Evolutionary conservation across 2,888 invertebrate species (phyloP).

Genomic region (Drosophila demipolita): DNA sequence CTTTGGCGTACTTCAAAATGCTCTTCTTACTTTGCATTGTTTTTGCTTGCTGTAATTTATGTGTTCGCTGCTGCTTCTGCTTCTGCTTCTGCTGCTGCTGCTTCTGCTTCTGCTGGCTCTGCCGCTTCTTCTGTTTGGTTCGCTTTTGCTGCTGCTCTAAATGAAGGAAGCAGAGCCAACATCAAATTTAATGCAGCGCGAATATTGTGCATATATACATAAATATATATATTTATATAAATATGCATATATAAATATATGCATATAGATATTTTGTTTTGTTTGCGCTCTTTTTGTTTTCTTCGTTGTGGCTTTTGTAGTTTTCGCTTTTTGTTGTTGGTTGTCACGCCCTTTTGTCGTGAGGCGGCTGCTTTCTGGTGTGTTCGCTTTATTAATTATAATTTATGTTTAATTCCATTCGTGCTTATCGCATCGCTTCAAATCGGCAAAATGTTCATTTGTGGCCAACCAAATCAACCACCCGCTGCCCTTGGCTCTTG

Average conservation of each 20-base stretch:
- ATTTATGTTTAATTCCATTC: conserved; percentile 66
- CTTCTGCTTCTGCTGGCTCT: conserved; percentile 27
- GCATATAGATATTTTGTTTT: conserved; percentile 24
- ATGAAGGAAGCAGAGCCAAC: conserved; percentile 16
- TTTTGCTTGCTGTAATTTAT: conserved; percentile 68
- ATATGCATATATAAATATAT: background rate
- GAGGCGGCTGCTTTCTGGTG: conserved; percentile 24
- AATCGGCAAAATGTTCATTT: conserved; percentile 50
- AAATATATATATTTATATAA: background rate
- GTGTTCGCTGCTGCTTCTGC: conserved; percentile 45
- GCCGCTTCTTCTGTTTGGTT: conserved; percentile 19
- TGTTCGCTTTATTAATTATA: conserved; percentile 70
- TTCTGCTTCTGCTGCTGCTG: conserved; percentile 15
- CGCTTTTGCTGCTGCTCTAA: conserved; percentile 19
- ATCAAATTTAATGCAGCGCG: conserved; percentile 63
- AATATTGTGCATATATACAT: conserved; percentile 55
- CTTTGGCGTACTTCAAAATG: background rate
- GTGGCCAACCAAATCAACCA: conserved; percentile 13
- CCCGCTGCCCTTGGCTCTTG: no score
- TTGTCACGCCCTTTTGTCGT: conserved; percentile 56
- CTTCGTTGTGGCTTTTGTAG: conserved; percentile 9
- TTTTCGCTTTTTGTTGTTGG: conserved; percentile 12
- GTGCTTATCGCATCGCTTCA: conserved; percentile 57
- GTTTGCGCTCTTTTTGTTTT: conserved; percentile 16
- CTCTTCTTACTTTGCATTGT: conserved; percentile 18